A percentile compares a stretch with the other conserved stretches of the same genome.
Conservation (phyloP, 2,113 vertebrate genomes). For the Antechinus flavipes region DNA sequence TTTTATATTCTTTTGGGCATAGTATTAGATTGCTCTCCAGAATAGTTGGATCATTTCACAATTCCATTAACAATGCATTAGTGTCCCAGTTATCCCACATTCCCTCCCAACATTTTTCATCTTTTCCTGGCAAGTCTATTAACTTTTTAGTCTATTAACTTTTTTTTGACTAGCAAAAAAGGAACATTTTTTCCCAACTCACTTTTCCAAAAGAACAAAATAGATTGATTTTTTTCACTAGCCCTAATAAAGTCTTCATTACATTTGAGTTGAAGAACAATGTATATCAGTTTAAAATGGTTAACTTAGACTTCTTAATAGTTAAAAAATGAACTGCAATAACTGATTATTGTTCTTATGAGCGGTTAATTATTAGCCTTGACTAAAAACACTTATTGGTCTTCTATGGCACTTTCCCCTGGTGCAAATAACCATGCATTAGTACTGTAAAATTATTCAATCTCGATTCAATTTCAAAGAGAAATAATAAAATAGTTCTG, state of each 20-base stretch:
- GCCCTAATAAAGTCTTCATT: conserved; percentile 61
- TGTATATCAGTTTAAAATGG: conserved; percentile 71
- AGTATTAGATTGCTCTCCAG: no score
- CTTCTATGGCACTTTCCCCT: conserved; percentile 95
- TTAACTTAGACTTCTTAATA: conserved; percentile 73
- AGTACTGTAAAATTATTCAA: conserved; percentile 80
- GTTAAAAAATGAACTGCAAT: conserved; percentile 80
- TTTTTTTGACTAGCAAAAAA: no score
- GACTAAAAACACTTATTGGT: conserved; percentile 92
- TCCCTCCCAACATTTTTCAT: no score
- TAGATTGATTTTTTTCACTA: no score
- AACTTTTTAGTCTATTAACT: no score
- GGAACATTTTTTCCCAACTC: no score
- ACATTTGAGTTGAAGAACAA: conserved; percentile 72
- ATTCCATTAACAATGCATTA: no score
- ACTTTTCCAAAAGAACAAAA: no score
- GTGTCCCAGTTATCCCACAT: no score
- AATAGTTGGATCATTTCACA: no score
- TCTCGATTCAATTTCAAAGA: conserved; percentile 82
- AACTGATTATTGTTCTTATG: conserved; percentile 84
- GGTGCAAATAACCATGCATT: conserved; percentile 85
- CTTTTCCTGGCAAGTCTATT: no score
- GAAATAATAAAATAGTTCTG: conserved; percentile 77
- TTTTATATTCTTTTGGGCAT: no score
- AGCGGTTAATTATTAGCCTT: conserved; percentile 82